These are phyloP conservation scores for Nomada fucata DNA, from an alignment of 2,888 invertebrate species.

Conservation along the genomic window DNA sequence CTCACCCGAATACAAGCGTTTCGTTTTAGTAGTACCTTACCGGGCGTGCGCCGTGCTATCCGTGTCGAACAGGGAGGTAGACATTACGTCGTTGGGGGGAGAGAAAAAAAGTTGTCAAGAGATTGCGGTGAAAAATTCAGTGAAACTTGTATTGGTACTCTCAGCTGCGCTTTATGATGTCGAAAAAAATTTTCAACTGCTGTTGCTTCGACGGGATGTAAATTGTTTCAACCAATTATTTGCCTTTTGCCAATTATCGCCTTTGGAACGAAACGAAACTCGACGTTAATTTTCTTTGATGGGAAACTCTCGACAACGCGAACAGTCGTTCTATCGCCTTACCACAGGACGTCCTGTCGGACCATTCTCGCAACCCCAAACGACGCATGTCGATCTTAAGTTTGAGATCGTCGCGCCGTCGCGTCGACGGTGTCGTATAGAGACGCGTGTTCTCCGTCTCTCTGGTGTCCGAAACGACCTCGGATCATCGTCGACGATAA, in stretches of 20 bases:
- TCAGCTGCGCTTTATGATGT: background rate
- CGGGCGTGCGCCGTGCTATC: slow-evolving; percentile 41
- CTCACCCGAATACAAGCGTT: slow-evolving; percentile 79
- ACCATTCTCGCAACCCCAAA: background rate
- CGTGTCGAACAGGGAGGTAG: slow-evolving; percentile 49
- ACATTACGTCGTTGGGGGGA: slow-evolving; percentile 33
- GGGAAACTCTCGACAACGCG: background rate
- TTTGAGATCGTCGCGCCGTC: background rate
- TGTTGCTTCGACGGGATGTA: too few relatives aligned
- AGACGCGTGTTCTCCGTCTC: slow-evolving; percentile 23
- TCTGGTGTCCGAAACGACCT: slow-evolving; percentile 64
- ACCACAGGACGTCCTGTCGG: slow-evolving; percentile 1
- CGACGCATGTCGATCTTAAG: slow-evolving; percentile 16
- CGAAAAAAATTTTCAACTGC: too few relatives aligned
- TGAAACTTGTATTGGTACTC: background rate
- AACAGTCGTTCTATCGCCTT: background rate
- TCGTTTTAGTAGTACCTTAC: slow-evolving; percentile 74
- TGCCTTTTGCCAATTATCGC: too few relatives aligned
- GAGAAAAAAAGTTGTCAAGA: background rate
- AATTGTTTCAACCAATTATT: too few relatives aligned
- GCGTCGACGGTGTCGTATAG: background rate
- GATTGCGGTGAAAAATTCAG: background rate
- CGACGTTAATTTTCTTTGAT: background rate
- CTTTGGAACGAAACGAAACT: too few relatives aligned
- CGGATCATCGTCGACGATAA: slow-evolving; percentile 76